Evolutionary conservation across 1,140 invertebrate genomes (phyloP), one percentile per base, ranked within the genome.

Genomic region (Ceratosolen solmsi): DNA sequence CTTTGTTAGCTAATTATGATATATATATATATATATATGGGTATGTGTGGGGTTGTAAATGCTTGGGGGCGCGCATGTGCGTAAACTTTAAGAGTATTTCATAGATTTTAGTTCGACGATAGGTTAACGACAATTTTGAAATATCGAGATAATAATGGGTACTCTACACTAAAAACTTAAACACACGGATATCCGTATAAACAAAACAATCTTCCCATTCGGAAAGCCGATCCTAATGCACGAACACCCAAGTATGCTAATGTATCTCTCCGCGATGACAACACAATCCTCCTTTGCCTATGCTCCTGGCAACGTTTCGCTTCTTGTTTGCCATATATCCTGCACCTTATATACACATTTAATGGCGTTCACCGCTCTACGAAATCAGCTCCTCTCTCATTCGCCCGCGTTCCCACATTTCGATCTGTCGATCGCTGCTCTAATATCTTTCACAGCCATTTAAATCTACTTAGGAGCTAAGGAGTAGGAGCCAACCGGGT

Each of bases 161-260:
- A n/a, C n/a, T n/a, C n/a, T n/a, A n/a, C n/a, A n/a, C n/a, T n/a
- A n/a, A n/a, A n/a, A n/a, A n/a, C n/a, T n/a, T n/a, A n/a, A n/a
- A n/a, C n/a, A n/a, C n/a, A n/a, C n/a, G n/a, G n/a, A n/a, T n/a
- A n/a, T n/a, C n/a, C n/a, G n/a, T n/a, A n/a, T 25, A 49, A 20
- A 72, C 22, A 30, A 5, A 51, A 30, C 25, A 30, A 72, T 72
- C 22, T 17, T 72, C 41, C 2, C n/a, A 49, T 27, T 20, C 2
- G 0, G 5, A 72, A 51, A 72, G 13, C 11, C 49, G 17, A 8
- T 1, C 41, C 15, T 27, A 0, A 56, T 46, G 46, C 74, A 79
- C 68, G 74, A 81, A 83, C 78, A 81, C 68, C 78, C 63, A 79
- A 83, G 41, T 84, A 84, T 83, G 82, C 76, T 81, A 81, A 84